Conservation (phyloP, 2,113 vertebrate species). For the Heterotilapia buettikoferi region DNA sequence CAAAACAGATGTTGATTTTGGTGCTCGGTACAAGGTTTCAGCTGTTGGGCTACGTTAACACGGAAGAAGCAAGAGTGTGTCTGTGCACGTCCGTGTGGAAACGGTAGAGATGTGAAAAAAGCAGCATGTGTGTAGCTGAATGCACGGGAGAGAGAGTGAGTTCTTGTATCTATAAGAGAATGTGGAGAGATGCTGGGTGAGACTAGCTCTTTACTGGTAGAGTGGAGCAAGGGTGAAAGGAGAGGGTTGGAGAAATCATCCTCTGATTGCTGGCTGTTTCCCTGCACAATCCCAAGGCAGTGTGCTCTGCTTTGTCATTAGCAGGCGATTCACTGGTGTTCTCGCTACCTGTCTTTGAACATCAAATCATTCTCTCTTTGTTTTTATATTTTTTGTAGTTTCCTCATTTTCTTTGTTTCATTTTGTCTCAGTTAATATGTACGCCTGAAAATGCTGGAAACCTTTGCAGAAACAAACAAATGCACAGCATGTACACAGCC, state of each 20-base stretch:
- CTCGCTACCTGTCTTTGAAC: conserved; percentile 40
- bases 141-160: not conserved
- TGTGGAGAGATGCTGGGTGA: not conserved
- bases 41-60: not conserved
- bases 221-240: conserved; percentile 6
- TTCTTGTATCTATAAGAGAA: conserved; percentile 6
- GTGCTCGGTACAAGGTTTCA: not conserved
- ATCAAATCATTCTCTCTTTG: conserved; percentile 15
- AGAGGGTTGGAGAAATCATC: conserved; percentile 35
- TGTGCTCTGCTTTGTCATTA: conserved; percentile 13
- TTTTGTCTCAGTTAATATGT: not conserved
- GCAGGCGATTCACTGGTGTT: conserved; percentile 17
- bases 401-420: not conserved
- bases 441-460: conserved; percentile 17
- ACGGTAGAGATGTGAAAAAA: not conserved
- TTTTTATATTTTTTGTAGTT: not conserved
- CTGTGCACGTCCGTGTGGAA: not conserved
- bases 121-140: not conserved
- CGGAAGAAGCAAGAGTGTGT: not conserved
- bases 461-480: conserved; percentile 35
- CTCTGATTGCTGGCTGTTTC: conserved; percentile 31
- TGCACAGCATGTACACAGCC: not conserved
- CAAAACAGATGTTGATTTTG: not conserved
- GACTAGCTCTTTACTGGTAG: conserved; percentile 1
- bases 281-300: conserved; percentile 32